Conservation (phyloP, 2,113 vertebrate genomes). For the Ammodytes dubius region DNA sequence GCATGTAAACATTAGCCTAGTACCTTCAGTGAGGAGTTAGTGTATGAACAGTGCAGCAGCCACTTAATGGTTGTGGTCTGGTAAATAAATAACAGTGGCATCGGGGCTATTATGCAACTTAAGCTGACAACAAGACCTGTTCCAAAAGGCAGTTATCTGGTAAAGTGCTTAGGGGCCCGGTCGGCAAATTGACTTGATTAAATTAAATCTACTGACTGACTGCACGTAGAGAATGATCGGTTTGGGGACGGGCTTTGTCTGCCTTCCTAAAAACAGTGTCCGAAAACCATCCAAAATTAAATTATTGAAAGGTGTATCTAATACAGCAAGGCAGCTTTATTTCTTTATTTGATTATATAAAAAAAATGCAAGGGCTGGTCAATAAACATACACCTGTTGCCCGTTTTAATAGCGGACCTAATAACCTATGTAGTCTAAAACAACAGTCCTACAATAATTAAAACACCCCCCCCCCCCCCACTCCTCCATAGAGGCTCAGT, state of each 20-base stretch:
- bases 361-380: too few species aligned
- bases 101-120: conserved; percentile 3
- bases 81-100: conserved; percentile 27
- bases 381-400: too few species aligned
- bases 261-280: too few species aligned
- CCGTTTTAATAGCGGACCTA: too few species aligned
- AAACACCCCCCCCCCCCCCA: too few species aligned
- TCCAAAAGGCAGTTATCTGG: conserved; percentile 28
- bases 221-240: not conserved
- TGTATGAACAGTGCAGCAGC: not conserved
- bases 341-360: too few species aligned
- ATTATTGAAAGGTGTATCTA: not conserved
- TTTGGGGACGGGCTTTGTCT: not conserved
- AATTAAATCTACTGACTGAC: not conserved
- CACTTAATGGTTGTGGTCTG: not conserved
- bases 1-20: conserved; percentile 21
- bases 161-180: not conserved
- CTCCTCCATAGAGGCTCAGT: too few species aligned
- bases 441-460: too few species aligned
- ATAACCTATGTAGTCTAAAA: too few species aligned
- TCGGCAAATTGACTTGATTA: conserved; percentile 36
- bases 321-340: not conserved
- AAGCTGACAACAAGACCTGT: conserved; percentile 22
- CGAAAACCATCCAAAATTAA: not conserved
- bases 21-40: not conserved